Percentiles rank a stretch among this genome's conserved stretches.
These are phyloP conservation scores for Aptenodytes patagonicus DNA, from an alignment of 2,113 vertebrate genomes.

Conservation along the genomic window DNA sequence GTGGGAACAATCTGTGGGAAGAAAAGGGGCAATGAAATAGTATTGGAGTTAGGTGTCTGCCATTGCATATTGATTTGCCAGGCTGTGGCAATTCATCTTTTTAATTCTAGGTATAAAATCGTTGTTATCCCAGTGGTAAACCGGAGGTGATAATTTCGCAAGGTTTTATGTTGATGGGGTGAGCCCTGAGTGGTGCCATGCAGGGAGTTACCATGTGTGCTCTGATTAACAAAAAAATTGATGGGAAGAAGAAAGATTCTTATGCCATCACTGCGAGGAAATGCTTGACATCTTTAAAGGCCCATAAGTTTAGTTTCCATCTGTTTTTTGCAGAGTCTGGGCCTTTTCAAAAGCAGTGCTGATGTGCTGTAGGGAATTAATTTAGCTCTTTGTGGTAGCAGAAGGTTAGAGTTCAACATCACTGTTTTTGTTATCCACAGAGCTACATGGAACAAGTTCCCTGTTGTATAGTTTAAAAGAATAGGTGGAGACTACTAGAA, in stretches of 20 bases:
- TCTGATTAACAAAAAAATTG: constrained; percentile 28
- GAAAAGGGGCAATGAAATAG: background rate
- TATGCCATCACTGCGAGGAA: background rate
- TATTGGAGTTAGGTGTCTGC: background rate
- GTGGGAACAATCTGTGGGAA: background rate
- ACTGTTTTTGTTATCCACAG: background rate
- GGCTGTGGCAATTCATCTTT: background rate
- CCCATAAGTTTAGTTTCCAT: background rate
- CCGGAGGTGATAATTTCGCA: background rate
- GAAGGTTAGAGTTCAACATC: constrained; percentile 5
- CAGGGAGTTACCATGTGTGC: constrained; percentile 7
- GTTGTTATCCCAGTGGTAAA: constrained; percentile 25
- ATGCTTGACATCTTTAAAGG: constrained; percentile 11
- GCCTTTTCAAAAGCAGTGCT: background rate
- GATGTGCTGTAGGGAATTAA: constrained; percentile 15
- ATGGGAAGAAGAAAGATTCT: background rate
- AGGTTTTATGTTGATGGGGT: constrained; percentile 23
- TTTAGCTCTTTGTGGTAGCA: constrained; percentile 17
- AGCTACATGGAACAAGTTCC: background rate
- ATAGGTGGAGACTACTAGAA: background rate
- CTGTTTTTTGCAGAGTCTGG: background rate
- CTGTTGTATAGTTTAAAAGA: background rate
- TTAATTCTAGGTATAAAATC: constrained; percentile 3
- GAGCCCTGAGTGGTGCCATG: background rate
- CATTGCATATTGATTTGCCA: background rate